phyloP scores from a whole-genome alignment of 2,797 vertebrate species.

The Cyprinodon diabolis region DNA sequence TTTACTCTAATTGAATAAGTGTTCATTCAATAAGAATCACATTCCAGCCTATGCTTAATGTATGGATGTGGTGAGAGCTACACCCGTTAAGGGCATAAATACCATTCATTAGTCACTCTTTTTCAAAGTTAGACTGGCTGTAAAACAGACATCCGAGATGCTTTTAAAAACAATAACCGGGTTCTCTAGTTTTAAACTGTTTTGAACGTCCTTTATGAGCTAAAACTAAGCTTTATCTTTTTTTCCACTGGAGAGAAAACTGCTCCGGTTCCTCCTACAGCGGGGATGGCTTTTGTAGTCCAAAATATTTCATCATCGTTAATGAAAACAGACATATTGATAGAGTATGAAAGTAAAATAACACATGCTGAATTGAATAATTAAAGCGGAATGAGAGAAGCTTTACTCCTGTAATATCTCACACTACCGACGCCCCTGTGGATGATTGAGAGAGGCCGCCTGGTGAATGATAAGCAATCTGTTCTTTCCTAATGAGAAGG shows the following conservation, averaged over 20 bases:
- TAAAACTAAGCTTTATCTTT: background rate
- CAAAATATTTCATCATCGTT: background rate
- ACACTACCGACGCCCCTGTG: background rate
- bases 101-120: background rate
- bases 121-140: background rate
- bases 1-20: too few species aligned
- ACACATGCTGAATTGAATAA: background rate
- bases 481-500: slow-evolving; percentile 11
- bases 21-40: too few species aligned
- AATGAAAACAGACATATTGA: background rate
- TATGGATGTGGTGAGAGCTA: too few species aligned
- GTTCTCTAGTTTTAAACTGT: background rate
- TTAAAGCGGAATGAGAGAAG: background rate
- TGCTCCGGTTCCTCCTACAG: background rate
- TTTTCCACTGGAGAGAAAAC: background rate
- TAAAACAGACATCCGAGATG: too few species aligned
- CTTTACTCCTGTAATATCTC: background rate
- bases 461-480: background rate
- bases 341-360: background rate
- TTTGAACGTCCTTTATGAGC: background rate
- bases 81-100: background rate
- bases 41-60: too few species aligned
- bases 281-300: too few species aligned
- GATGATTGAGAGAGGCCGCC: background rate
- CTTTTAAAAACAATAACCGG: too few species aligned